Percentiles rank a stretch among this genome's conserved stretches.
Evolutionary conservation across 2,888 invertebrate species (phyloP).

Genomic region (Aphidoletes aphidimyza): DNA sequence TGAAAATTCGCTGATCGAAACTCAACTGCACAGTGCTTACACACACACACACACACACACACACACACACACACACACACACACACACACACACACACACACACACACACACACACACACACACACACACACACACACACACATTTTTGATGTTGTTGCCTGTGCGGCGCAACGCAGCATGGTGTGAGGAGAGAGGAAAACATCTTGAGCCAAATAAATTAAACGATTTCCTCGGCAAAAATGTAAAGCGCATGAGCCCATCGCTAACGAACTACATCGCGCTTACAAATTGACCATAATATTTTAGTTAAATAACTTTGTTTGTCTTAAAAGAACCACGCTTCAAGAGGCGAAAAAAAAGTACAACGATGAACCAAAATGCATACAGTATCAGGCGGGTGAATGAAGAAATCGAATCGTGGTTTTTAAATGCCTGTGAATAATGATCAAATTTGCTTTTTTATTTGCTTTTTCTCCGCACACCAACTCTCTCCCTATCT

Average conservation of each 20-base stretch:
- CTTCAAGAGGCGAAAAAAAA: not conserved
- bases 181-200: not conserved
- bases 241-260: not conserved
- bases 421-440: slow-evolving; percentile 43
- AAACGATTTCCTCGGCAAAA: slow-evolving; percentile 26
- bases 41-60: too few relatives aligned
- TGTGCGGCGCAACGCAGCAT: too few relatives aligned
- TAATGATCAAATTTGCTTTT: not conserved
- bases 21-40: too few relatives aligned
- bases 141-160: too few relatives aligned
- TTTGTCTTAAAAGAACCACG: slow-evolving; percentile 48
- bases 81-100: too few relatives aligned
- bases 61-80: too few relatives aligned
- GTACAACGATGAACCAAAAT: not conserved
- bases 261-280: slow-evolving; percentile 48
- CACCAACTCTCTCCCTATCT: not conserved
- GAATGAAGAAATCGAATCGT: slow-evolving; percentile 44
- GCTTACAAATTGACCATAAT: slow-evolving; percentile 53
- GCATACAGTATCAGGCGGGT: not conserved
- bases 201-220: not conserved
- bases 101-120: too few relatives aligned
- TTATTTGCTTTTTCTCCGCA: not conserved
- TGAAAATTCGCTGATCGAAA: slow-evolving; percentile 40
- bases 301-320: slow-evolving; percentile 53
- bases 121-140: too few relatives aligned